Evolutionary conservation across 2,888 invertebrate species (phyloP).

Genomic region (Achlya flavicornis): DNA sequence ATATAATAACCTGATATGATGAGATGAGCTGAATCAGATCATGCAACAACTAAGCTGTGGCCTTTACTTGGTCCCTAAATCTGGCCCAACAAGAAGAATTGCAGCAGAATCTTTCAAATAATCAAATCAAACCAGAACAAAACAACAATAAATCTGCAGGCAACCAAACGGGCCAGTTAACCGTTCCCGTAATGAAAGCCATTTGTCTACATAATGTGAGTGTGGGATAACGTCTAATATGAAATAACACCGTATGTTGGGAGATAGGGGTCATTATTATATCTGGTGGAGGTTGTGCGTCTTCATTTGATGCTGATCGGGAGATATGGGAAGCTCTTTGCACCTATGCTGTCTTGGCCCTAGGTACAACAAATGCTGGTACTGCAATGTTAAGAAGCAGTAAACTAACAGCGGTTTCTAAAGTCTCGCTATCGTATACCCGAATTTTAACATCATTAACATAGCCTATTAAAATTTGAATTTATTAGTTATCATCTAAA

Average conservation of each 20-base stretch:
- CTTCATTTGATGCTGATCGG: conserved; percentile 69
- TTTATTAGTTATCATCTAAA: background rate
- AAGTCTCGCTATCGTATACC: background rate
- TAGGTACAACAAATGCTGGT: background rate
- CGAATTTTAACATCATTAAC: background rate
- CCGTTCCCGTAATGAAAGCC: conserved; percentile 64
- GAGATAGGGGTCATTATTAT: conserved; percentile 63
- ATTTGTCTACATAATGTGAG: conserved; percentile 74
- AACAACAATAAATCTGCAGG: conserved; percentile 18
- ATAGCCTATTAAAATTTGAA: background rate
- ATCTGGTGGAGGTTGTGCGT: conserved; percentile 49
- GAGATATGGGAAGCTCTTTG: conserved; percentile 53
- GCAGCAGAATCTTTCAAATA: background rate
- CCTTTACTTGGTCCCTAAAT: background rate
- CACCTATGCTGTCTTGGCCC: background rate
- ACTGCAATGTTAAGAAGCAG: background rate
- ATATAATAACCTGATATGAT: no score
- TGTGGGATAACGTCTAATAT: conserved; percentile 73
- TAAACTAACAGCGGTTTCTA: background rate
- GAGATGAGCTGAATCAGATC: no score
- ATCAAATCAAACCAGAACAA: conserved; percentile 26
- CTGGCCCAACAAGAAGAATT: background rate
- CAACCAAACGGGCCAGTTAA: conserved; percentile 37
- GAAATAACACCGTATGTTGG: conserved; percentile 66
- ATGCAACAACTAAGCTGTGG: background rate